Percentiles rank a stretch among this genome's conserved stretches.
Evolutionary conservation across 2,888 invertebrate genomes (phyloP).

Genomic region (Acleris emargana): DNA sequence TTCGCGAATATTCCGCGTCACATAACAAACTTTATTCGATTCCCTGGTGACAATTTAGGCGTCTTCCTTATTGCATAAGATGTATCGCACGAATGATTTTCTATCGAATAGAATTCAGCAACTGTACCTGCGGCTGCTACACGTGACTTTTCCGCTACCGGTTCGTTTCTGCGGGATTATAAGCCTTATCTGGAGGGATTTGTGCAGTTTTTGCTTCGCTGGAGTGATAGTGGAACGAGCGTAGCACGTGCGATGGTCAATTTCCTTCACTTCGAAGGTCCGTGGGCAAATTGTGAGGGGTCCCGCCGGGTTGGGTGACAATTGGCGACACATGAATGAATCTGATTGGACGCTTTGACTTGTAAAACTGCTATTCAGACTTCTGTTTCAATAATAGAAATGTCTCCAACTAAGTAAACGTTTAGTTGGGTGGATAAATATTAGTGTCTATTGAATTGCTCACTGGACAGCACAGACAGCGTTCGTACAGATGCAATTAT

Average conservation of each 20-base stretch:
- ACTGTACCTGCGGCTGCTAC: slow-evolving; percentile 31
- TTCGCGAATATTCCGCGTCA: slow-evolving; percentile 42
- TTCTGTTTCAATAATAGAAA: slow-evolving; percentile 35
- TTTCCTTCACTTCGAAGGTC: slow-evolving; percentile 53
- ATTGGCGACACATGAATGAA: slow-evolving; percentile 44
- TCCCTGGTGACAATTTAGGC: slow-evolving; percentile 59
- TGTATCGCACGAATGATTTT: slow-evolving; percentile 64
- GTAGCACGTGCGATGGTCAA: slow-evolving; percentile 61
- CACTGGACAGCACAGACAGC: not conserved
- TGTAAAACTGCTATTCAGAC: slow-evolving; percentile 39
- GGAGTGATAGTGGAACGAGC: slow-evolving; percentile 20
- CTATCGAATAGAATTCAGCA: slow-evolving; percentile 50
- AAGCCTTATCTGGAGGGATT: slow-evolving; percentile 4
- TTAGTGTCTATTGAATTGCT: slow-evolving; percentile 22
- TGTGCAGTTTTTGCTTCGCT: slow-evolving; percentile 4
- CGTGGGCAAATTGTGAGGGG: slow-evolving; percentile 46
- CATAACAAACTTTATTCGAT: slow-evolving; percentile 39
- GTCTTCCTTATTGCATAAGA: slow-evolving; percentile 60
- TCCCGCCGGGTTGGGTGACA: slow-evolving; percentile 41
- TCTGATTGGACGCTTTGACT: slow-evolving; percentile 43
- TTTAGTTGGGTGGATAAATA: slow-evolving; percentile 14
- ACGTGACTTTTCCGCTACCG: slow-evolving; percentile 32
- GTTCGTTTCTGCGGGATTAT: slow-evolving; percentile 6
- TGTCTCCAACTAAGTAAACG: slow-evolving; percentile 11
- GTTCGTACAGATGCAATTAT: not conserved